These are phyloP conservation scores for Indri indri DNA, from an alignment of 2,113 vertebrate species.

Conservation along the genomic window DNA sequence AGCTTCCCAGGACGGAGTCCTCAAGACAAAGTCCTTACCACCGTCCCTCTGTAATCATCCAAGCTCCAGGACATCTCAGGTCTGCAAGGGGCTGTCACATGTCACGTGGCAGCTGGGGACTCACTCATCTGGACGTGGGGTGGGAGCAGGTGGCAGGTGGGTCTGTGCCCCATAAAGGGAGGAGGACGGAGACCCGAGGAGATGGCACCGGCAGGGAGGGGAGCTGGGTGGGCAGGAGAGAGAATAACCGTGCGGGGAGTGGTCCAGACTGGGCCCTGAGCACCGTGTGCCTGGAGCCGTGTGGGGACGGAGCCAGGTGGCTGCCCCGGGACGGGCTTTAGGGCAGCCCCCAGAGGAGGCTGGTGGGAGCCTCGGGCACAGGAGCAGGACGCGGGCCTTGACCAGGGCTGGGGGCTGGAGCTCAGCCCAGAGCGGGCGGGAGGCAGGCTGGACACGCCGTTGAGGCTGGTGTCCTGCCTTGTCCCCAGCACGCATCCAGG, in stretches of 20 bases:
- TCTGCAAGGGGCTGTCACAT: neutral
- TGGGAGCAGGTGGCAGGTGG: neutral
- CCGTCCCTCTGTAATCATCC: rapidly evolving
- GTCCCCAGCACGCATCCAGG: rapidly evolving
- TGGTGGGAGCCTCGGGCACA: neutral
- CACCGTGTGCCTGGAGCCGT: neutral
- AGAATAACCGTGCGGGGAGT: too few relatives aligned
- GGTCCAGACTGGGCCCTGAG: too few relatives aligned
- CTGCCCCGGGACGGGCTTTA: too few relatives aligned
- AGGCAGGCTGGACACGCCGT: neutral
- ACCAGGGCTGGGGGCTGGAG: neutral
- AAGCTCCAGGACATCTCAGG: neutral
- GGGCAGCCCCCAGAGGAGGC: neutral
- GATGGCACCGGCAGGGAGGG: too few relatives aligned
- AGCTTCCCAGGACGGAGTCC: neutral
- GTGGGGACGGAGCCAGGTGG: too few relatives aligned
- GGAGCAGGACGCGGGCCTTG: neutral
- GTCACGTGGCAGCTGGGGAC: neutral
- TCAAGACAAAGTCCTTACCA: neutral
- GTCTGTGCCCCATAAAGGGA: neutral
- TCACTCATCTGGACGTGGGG: rapidly evolving
- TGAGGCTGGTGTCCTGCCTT: too few relatives aligned
- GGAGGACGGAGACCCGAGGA: neutral
- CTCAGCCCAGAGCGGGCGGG: too few relatives aligned
- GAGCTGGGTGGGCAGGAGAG: too few relatives aligned